A percentile compares a stretch with the other conserved stretches of the same genome.
These are phyloP conservation scores for Bembecia ichneumoniformis DNA, from an alignment of 2,888 invertebrate genomes.

Conservation along the genomic window DNA sequence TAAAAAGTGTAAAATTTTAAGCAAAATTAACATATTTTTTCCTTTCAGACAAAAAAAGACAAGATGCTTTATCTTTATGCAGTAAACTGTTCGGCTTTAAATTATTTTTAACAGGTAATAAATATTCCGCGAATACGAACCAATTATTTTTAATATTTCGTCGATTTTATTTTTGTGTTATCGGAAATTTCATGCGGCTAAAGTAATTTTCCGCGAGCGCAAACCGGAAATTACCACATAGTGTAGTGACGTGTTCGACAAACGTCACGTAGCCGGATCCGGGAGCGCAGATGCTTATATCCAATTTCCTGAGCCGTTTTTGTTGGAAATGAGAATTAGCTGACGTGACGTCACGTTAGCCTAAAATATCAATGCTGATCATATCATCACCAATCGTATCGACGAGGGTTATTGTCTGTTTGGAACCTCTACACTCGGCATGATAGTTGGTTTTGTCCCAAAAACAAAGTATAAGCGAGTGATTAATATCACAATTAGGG, in stretches of 20 bases:
- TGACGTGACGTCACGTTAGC: conserved; percentile 62
- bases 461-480: no score
- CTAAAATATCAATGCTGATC: conserved; percentile 54
- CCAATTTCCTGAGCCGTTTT: conserved; percentile 69
- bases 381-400: conserved; percentile 18
- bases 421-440: no score
- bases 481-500: no score
- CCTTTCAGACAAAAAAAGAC: no score
- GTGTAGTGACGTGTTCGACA: conserved; percentile 71
- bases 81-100: no score
- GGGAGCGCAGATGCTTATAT: conserved; percentile 69
- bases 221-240: conserved; percentile 71
- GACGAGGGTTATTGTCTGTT: neutral
- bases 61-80: no score
- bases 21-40: no score
- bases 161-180: conserved; percentile 53
- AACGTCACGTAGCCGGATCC: conserved; percentile 71
- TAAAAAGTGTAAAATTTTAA: no score
- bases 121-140: neutral
- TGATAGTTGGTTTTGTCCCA: no score
- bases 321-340: conserved; percentile 70
- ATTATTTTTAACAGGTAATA: neutral
- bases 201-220: conserved; percentile 70
- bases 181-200: conserved; percentile 69
- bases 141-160: conserved; percentile 16